These are phyloP conservation scores for Bolborhynchus lineola DNA, from an alignment of 2,113 vertebrate genomes.

Conservation along the genomic window DNA sequence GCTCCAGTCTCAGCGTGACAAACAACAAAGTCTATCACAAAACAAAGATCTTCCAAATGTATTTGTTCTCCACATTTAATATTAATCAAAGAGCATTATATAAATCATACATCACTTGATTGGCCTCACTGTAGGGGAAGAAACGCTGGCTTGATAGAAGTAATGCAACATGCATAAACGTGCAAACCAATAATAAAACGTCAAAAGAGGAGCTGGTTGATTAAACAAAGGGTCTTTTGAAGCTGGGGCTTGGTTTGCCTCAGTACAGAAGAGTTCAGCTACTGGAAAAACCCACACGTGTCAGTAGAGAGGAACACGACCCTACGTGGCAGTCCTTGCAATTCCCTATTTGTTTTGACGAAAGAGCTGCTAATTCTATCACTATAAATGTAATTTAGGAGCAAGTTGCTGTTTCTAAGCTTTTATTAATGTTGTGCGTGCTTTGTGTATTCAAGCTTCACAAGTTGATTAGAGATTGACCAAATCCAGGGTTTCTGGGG, in stretches of 20 bases:
- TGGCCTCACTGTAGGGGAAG: constrained; percentile 27
- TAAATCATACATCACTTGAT: constrained; percentile 61
- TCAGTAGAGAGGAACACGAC: no score
- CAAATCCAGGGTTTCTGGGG: background rate
- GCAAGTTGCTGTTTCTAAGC: background rate
- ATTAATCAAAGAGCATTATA: constrained; percentile 67
- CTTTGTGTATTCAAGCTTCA: background rate
- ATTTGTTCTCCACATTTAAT: constrained; percentile 54
- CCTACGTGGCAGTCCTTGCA: rapidly evolving
- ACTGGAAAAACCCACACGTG: background rate
- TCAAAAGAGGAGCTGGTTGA: background rate
- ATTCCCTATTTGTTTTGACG: background rate
- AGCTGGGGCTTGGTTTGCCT: background rate
- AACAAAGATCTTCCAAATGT: constrained; percentile 4
- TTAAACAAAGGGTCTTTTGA: constrained; percentile 54
- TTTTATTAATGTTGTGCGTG: background rate
- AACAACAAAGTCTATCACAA: background rate
- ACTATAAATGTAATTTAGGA: constrained; percentile 37
- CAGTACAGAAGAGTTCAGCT: background rate
- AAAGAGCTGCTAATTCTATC: constrained; percentile 21
- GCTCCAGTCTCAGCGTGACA: background rate
- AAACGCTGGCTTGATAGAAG: background rate
- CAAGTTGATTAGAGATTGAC: background rate
- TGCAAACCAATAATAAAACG: background rate
- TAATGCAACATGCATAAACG: constrained; percentile 3